Evolutionary conservation across 2,888 invertebrate species (phyloP), one percentile per base, ranked within the genome.

Genomic region (Stenolophus ochropezus): DNA sequence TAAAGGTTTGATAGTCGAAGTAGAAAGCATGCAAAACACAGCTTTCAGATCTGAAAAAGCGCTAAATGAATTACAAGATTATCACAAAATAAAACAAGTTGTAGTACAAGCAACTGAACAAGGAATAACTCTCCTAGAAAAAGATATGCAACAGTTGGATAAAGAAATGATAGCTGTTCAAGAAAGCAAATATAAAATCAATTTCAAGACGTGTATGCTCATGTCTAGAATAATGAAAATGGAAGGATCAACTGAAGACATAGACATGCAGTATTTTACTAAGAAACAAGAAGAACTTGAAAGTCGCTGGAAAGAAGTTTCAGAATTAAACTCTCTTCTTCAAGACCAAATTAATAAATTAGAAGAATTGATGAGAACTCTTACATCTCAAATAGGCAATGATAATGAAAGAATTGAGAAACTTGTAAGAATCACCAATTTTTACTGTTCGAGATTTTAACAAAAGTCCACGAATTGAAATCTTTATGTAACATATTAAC

Each of bases 311-410:
- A 86, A 87, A 0, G 90, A 91, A 69, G 88, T 90, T 82, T 87
- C 85, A 0, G 91, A 90, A 69, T 86, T 86, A 83, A 61, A 16
- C 75, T 89, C 88, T 81, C 84, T 89, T 21, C 86, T 93, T 5
- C 91, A 92, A 82, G 85, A 85, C 0, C 92, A 93, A 86, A 90
- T 92, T 21, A 87, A 88, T 8, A 89, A 89, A 83, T 87, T 93
- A n/a, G 91, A 93, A 84, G 91, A 92, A 53, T 92, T 93, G 84
- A 91, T 92, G 89, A 89, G 90, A 65, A 90, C 91, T 83, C 83
- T 93, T 23, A 90, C 91, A 0, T 88, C 87, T 3, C 87, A 88
- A 3, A 90, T 92, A 56, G 87, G 90, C 18, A 86, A 85, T 25
- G 92, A 92, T 84, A 18, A 11, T 76, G 87, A 88, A 23, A 90